phyloP scores from a whole-genome alignment of 2,797 vertebrate genomes.

The Paramormyrops hopkinsi region DNA sequence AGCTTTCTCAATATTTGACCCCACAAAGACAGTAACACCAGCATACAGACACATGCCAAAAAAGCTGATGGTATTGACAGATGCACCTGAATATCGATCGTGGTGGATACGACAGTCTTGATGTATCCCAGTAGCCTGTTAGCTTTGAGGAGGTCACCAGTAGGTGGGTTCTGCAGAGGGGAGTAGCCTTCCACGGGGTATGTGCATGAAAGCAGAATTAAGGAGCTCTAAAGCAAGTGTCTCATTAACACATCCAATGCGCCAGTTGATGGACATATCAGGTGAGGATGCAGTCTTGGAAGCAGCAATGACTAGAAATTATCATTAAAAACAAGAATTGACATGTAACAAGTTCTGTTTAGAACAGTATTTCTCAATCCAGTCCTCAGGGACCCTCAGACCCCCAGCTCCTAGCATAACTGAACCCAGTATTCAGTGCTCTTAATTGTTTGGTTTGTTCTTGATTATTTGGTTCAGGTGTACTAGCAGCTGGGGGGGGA shows the following conservation, averaged over 20 bases:
- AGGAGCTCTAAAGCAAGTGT: conserved; percentile 39
- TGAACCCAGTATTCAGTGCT: not conserved
- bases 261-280: not conserved
- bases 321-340: not conserved
- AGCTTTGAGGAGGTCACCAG: conserved; percentile 73
- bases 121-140: conserved; percentile 80
- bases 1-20: not conserved
- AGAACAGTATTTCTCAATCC: not conserved
- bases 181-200: conserved; percentile 85
- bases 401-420: not conserved
- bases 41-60: not conserved
- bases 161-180: conserved; percentile 84
- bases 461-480: not conserved
- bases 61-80: too few species aligned
- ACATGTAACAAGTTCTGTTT: not conserved
- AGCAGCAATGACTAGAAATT: not conserved
- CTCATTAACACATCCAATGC: not conserved
- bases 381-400: not conserved
- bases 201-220: conserved; percentile 60
- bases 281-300: not conserved
- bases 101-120: conserved; percentile 71
- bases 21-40: not conserved
- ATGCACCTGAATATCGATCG: conserved; percentile 73
- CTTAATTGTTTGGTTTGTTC: not conserved
- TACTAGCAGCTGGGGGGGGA: not conserved